Evolutionary conservation across 2,113 vertebrate species (phyloP), one percentile per base, ranked within the genome.

Genomic region (Chelonoidis abingdonii): DNA sequence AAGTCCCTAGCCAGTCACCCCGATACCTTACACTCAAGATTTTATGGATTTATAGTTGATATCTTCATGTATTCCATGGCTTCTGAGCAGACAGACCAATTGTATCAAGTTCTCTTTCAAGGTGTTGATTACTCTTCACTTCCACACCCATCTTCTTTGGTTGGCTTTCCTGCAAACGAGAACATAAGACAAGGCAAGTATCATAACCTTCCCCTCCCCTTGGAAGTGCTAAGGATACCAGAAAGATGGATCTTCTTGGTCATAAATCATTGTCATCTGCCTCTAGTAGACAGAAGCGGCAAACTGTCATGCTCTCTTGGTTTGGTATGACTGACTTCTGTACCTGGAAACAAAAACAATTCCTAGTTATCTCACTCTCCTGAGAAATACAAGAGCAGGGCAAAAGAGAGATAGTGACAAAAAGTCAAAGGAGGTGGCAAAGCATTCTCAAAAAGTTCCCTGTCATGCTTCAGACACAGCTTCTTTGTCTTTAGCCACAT

Each of bases 291-390:
- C 25, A 84, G 47, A 24, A 91, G 29, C 47, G 84, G 6, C 69
- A 87, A 93, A 72, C 22, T 83, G 84, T 72, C 17, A 50, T 56
- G 50, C 79, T 89, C 17, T 88, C n/a, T 84, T 81, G 3, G 29
- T 90, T 94, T 49, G 81, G 1, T 81, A n/a, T 59, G 53, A 83
- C n/a, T 59, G 53, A 83, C n/a, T 83, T 57, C n/a, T 83, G 19
- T 49, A 38, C 19, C 27, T 90, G 92, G 85, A 47, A 81, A 57
- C 38, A 53, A 54, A 25, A 56, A 35, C 3, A 44, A 69, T 85
- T 19, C 88, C 25, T 76, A 57, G 35, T 89, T 87, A 54, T 93
- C 96, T 92, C 94, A 2, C 56, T 95, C 29, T 89, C 38, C 69
- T 86, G 89, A 83, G 8, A 78, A 92, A 80, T 49, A 1, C 83